Evolutionary conservation across 2,113 vertebrate species (phyloP).

Genomic region (Charina bottae): DNA sequence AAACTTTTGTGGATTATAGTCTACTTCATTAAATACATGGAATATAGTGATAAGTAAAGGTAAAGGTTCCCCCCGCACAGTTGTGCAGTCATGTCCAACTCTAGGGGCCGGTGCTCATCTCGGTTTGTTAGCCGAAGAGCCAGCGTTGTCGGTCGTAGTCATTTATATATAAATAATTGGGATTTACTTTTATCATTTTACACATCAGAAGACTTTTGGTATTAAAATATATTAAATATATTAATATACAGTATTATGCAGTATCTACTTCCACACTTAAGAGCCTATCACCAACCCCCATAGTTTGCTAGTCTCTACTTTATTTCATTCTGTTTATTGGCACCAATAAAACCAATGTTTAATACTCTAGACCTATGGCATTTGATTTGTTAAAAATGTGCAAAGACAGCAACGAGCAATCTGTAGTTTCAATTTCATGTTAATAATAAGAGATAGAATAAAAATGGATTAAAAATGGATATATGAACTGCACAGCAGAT

Average conservation of each 20-base stretch:
- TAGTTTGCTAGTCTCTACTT: not conserved
- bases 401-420: not conserved
- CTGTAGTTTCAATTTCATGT: constrained; percentile 17
- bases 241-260: too few species aligned
- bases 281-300: not conserved
- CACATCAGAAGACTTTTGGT: not conserved
- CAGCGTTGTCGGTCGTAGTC: too few species aligned
- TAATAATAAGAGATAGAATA: constrained; percentile 16
- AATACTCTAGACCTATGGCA: not conserved
- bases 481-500: not conserved
- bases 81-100: too few species aligned
- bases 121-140: too few species aligned
- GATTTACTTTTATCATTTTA: not conserved
- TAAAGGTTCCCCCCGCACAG: too few species aligned
- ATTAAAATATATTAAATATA: constrained; percentile 1
- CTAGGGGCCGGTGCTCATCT: too few species aligned
- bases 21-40: not conserved
- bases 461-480: constrained; percentile 9
- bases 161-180: not conserved
- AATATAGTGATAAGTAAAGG: not conserved
- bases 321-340: not conserved
- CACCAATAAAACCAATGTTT: not conserved
- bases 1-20: not conserved
- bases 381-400: not conserved
- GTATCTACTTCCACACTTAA: not conserved